These are phyloP conservation scores for Ellobium chinense DNA, from an alignment of 2,888 invertebrate genomes.

Conservation along the genomic window DNA sequence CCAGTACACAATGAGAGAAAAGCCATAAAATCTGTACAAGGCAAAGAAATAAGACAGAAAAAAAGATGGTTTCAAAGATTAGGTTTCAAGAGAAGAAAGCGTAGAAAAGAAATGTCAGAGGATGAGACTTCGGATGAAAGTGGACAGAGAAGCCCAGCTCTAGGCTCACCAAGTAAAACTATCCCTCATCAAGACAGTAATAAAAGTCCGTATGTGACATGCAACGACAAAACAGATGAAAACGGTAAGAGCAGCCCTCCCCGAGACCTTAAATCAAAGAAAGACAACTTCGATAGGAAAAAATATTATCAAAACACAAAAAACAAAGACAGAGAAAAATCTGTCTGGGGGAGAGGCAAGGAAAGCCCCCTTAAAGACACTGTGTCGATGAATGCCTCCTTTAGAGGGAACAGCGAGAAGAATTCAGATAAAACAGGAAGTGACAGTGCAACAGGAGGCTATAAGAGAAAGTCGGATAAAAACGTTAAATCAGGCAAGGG, in stretches of 20 bases:
- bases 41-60: background rate
- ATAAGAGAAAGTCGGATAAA: no score
- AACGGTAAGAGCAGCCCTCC: background rate
- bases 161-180: background rate
- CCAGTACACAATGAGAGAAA: background rate
- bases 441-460: no score
- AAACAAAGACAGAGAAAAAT: no score
- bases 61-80: background rate
- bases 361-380: no score
- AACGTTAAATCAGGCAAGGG: no score
- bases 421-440: no score
- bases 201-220: background rate
- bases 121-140: background rate
- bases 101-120: background rate
- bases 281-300: no score
- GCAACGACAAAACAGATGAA: background rate
- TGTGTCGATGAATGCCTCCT: no score
- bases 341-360: no score
- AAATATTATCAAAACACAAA: no score
- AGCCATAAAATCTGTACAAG: background rate
- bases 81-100: background rate
- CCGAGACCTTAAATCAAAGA: no score
- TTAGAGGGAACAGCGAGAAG: no score
- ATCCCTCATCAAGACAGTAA: background rate
- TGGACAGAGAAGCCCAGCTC: background rate